A percentile compares a stretch with the other conserved stretches of the same genome.
Conservation (phyloP, 2,888 invertebrate species). For the Microchrysa polita region DNA sequence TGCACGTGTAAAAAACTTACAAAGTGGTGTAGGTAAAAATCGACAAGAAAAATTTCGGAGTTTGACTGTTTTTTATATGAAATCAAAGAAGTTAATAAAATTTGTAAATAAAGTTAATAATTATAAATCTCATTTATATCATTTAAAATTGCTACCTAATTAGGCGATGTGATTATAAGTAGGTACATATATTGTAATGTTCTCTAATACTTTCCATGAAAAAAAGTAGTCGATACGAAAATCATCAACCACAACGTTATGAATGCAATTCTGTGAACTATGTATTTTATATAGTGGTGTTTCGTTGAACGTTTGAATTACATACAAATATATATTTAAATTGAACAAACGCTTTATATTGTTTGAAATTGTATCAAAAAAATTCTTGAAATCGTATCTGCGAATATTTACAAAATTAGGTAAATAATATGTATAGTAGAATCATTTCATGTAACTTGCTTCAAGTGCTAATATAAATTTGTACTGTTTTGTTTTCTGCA, state of each 20-base stretch:
- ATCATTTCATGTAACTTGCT: slow-evolving; percentile 15
- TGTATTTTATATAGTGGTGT: slow-evolving; percentile 1
- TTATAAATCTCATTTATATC: too few species aligned
- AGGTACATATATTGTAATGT: background rate
- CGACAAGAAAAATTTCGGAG: too few species aligned
- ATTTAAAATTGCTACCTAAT: too few species aligned
- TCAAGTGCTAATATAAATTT: slow-evolving; percentile 21
- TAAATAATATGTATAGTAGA: slow-evolving; percentile 9
- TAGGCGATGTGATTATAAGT: slow-evolving; percentile 13
- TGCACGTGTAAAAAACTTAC: too few species aligned
- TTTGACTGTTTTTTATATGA: too few species aligned
- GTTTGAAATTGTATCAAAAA: too few species aligned
- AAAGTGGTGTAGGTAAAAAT: too few species aligned
- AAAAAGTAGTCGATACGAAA: background rate
- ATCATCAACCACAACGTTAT: background rate
- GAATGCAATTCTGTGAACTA: background rate
- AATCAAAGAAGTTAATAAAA: too few species aligned
- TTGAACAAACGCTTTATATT: too few species aligned
- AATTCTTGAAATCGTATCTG: too few species aligned
- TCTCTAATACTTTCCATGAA: slow-evolving; percentile 1
- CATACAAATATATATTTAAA: background rate
- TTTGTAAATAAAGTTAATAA: too few species aligned
- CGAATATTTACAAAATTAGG: background rate
- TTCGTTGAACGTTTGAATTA: background rate
- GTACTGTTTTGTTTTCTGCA: too few species aligned